phyloP scores from a whole-genome alignment of 2,888 invertebrate genomes.

The Cephus runcator region DNA sequence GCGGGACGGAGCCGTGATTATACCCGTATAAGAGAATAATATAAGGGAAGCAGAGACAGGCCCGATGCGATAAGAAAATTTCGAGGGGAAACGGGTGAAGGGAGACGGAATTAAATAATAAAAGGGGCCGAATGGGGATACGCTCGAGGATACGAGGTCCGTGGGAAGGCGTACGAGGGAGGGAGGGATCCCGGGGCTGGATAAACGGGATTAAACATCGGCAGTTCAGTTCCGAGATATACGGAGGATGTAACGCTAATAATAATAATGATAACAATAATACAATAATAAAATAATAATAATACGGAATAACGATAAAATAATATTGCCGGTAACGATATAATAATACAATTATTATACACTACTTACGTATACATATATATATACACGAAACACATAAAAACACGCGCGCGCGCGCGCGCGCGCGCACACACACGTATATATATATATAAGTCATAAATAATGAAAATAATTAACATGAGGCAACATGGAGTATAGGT shows the following conservation, averaged over 20 bases:
- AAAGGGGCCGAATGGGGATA: background rate
- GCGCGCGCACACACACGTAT: background rate
- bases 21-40: background rate
- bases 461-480: slow-evolving; percentile 22
- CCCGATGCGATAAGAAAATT: background rate
- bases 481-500: slow-evolving; percentile 21
- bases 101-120: background rate
- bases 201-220: slow-evolving; percentile 9
- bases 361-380: slow-evolving; percentile 17
- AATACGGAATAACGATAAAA: slow-evolving; percentile 26
- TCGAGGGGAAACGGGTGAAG: background rate
- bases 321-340: slow-evolving; percentile 39
- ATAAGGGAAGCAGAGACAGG: background rate
- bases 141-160: background rate
- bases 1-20: background rate
- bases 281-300: slow-evolving; percentile 36
- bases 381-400: slow-evolving; percentile 28
- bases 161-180: background rate
- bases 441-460: slow-evolving; percentile 25
- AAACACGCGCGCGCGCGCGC: slow-evolving; percentile 19
- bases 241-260: slow-evolving; percentile 4
- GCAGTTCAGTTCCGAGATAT: slow-evolving; percentile 14
- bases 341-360: slow-evolving; percentile 31
- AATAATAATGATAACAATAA: slow-evolving; percentile 42
- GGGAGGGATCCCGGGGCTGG: slow-evolving; percentile 7